Base-by-base conservation (phyloP, 1,140 invertebrate species). In the Apis cerana region DNA sequence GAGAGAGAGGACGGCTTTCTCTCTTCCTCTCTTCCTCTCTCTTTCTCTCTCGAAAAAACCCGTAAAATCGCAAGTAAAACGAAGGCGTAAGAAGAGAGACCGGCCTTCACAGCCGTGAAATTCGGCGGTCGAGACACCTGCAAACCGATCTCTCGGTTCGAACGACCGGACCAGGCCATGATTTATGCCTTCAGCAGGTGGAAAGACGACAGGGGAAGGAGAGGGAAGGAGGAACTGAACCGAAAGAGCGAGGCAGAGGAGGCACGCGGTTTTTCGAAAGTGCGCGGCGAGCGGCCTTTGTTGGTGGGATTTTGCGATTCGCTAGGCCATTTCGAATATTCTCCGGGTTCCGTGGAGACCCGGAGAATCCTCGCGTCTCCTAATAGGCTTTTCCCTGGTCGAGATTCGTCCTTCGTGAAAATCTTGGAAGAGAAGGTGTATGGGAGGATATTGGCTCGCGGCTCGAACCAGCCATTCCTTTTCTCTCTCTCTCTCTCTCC, bases 131-230 rank as follows among this genome's bases (percentile, higher is more conserved):
- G 77, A 87, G 82, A 85, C 88, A 91, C 90, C 90, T 90, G 90
- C 86, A 85, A 89, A 79, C 77, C 72, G 75, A 82, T 89, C 72
- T 83, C 71, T 21, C 33, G 52, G n/a, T 61, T 54, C 70, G 77
- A 59, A 72, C 65, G 58, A 70, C 58, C 58, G 43, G 17, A 23
- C 70, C 33, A 43, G 62, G 58, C 13, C n/a, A 80, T 91, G 91
- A 92, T 92, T 92, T 92, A 91, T 91, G 86, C 84, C 76, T 89
- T 83, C 71, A 86, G 85, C 90, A 91, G 90, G 90, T 91, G 90
- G 86, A 91, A 70, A 75, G 67, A 52, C 19, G 75, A 65, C 23
- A 52, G 54, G 81, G 61, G 43, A 70, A 11, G 27, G 12, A 43
- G 13, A 70, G 15, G 27, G 12, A 50, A 19, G 19, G 2, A 52